These are phyloP conservation scores for Drosophila setosimentum DNA, from an alignment of 2,888 invertebrate species.

Conservation along the genomic window DNA sequence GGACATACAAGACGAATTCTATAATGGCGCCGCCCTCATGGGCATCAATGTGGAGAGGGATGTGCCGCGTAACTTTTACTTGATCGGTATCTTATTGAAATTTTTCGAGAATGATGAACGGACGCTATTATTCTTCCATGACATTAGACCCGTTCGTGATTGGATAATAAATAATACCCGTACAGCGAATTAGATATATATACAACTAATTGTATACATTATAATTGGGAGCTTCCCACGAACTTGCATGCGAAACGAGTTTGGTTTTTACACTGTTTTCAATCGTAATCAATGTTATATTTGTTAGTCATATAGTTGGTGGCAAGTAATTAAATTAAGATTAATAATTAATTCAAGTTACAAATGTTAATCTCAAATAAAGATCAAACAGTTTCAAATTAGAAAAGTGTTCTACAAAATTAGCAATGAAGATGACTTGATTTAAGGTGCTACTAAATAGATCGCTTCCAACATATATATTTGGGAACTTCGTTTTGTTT, in stretches of 20 bases:
- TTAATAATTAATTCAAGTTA: background rate
- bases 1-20: slow-evolving; percentile 42
- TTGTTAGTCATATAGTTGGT: background rate
- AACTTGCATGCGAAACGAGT: background rate
- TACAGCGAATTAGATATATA: background rate
- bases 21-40: slow-evolving; percentile 49
- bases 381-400: background rate
- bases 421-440: background rate
- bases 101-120: background rate
- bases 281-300: background rate
- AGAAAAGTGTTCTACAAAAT: background rate
- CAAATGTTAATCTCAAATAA: background rate
- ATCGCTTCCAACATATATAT: too few relatives aligned
- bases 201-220: background rate
- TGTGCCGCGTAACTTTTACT: slow-evolving; percentile 53
- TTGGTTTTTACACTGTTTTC: background rate
- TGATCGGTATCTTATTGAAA: slow-evolving; percentile 44
- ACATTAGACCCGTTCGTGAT: slow-evolving; percentile 44
- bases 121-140: slow-evolving; percentile 47
- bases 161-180: slow-evolving; percentile 51
- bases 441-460: too few relatives aligned
- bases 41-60: slow-evolving; percentile 53
- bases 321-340: background rate
- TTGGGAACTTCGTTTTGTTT: too few relatives aligned
- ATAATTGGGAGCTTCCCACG: background rate